These are phyloP conservation scores for Subanguina moxae DNA, from an alignment of 1,140 invertebrate genomes.

Conservation along the genomic window DNA sequence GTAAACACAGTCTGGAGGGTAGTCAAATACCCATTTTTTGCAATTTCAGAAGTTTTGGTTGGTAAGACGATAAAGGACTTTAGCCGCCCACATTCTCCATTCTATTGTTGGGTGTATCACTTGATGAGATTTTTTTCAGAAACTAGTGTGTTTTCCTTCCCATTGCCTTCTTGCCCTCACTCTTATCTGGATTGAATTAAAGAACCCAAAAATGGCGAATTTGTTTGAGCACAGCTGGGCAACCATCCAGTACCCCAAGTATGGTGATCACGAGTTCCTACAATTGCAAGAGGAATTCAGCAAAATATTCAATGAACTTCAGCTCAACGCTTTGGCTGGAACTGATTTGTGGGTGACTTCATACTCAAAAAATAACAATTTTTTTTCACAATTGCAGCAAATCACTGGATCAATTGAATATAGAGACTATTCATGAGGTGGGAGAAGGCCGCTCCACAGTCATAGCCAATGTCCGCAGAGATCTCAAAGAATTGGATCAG, in stretches of 20 bases:
- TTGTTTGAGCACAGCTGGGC: slow-evolving; percentile 6
- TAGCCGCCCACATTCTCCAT: too few relatives aligned
- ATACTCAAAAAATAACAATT: background rate
- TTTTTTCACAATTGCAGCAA: background rate
- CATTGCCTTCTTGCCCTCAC: background rate
- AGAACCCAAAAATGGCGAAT: slow-evolving; percentile 6
- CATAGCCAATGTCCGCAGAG: background rate
- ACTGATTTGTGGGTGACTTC: background rate
- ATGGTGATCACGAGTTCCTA: slow-evolving; percentile 14
- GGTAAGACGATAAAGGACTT: too few relatives aligned
- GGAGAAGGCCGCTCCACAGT: background rate
- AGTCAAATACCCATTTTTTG: too few relatives aligned
- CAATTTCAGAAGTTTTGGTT: too few relatives aligned
- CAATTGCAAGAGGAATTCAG: slow-evolving; percentile 16
- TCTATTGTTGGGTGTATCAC: too few relatives aligned
- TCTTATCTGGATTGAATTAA: slow-evolving; percentile 11
- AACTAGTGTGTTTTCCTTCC: slow-evolving; percentile 2
- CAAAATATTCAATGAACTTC: slow-evolving; percentile 9
- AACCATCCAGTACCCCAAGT: slow-evolving; percentile 1
- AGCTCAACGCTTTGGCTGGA: background rate
- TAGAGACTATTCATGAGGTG: background rate
- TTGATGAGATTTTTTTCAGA: background rate
- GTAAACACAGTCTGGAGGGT: too few relatives aligned
- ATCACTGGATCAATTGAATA: background rate
- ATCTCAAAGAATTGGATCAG: slow-evolving; percentile 15